Percentiles rank a stretch among this genome's conserved stretches.
Conservation (phyloP, 2,888 invertebrate genomes). For the Leistus spinibarbis region DNA sequence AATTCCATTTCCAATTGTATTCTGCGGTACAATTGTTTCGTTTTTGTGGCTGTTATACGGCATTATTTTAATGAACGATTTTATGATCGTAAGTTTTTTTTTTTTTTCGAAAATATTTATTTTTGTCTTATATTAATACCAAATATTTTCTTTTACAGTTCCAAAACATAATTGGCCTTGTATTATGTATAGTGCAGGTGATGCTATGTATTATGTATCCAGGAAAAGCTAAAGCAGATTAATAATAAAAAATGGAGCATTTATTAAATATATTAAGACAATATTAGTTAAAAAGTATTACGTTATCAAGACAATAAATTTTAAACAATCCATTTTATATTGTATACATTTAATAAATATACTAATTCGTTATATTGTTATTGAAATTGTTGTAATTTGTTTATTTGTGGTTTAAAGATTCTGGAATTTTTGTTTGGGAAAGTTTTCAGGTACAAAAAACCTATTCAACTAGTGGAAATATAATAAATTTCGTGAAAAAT, state of each 20-base stretch:
- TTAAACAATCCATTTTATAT: background rate
- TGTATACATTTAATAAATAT: background rate
- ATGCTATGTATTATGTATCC: slow-evolving; percentile 74
- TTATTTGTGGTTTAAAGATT: too few relatives aligned
- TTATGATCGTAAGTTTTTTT: slow-evolving; percentile 72
- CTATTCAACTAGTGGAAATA: too few relatives aligned
- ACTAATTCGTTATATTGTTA: background rate
- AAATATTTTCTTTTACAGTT: slow-evolving; percentile 61
- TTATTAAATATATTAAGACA: background rate
- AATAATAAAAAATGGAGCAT: background rate
- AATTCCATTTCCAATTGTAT: slow-evolving; percentile 86
- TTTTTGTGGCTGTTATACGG: slow-evolving; percentile 84
- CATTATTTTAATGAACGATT: slow-evolving; percentile 73
- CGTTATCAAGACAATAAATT: background rate
- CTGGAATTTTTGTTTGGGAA: too few relatives aligned
- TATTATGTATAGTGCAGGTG: slow-evolving; percentile 68
- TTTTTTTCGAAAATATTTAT: background rate
- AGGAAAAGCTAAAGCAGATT: slow-evolving; percentile 9
- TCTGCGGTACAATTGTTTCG: slow-evolving; percentile 80
- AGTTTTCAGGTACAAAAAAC: too few relatives aligned
- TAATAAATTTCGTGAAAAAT: too few relatives aligned
- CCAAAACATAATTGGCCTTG: slow-evolving; percentile 72
- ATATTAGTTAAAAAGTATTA: background rate
- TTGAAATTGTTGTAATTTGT: too few relatives aligned
- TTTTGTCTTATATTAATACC: background rate